Conservation (phyloP, 2,888 invertebrate species). For the Rotaria magnacalcarata region DNA sequence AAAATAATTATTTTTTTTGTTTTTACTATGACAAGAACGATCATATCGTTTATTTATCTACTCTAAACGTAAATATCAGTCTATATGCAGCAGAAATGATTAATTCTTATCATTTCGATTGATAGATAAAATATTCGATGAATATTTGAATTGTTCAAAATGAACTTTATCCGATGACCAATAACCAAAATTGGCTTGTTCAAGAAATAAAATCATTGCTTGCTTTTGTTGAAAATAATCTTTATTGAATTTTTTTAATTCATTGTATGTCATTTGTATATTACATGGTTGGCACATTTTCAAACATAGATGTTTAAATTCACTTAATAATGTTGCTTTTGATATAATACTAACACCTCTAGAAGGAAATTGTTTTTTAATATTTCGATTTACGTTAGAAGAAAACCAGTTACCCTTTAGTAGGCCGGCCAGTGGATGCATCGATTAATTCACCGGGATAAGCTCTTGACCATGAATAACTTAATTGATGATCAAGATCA, state of each 20-base stretch:
- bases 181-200: constrained; percentile 1
- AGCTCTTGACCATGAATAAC: neutral
- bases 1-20: too few species aligned
- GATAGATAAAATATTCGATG: neutral
- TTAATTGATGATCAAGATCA: neutral
- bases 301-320: constrained; percentile 10
- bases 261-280: neutral
- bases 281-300: neutral
- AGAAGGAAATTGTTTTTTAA: neutral
- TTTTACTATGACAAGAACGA: too few species aligned
- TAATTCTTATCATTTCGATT: neutral
- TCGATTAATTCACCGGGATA: neutral
- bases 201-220: neutral
- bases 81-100: too few species aligned
- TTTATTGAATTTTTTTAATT: neutral
- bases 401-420: neutral
- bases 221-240: neutral
- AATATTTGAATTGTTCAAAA: constrained; percentile 20
- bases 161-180: constrained; percentile 5
- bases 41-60: too few species aligned
- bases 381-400: too few species aligned
- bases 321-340: neutral
- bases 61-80: too few species aligned
- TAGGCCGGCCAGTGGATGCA: neutral
- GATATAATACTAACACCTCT: constrained; percentile 7